phyloP scores from a whole-genome alignment of 1,140 invertebrate genomes.

The Drosophila pseudoananassae region DNA sequence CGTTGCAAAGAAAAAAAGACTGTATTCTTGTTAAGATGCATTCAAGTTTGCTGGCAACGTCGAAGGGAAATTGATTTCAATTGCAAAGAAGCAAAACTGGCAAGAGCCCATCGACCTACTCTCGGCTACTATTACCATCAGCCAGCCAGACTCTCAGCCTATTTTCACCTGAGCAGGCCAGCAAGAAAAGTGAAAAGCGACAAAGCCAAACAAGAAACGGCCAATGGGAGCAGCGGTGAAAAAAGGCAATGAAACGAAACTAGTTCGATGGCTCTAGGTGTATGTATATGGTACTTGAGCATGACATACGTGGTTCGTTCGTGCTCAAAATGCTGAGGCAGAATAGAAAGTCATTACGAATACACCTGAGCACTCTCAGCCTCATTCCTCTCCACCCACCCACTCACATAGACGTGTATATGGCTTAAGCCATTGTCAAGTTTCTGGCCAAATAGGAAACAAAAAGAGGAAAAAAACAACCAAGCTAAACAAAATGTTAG shows the following conservation, averaged over 20 bases:
- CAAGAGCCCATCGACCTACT: conserved; percentile 65
- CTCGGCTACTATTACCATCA: conserved; percentile 13
- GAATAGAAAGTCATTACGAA: conserved; percentile 55
- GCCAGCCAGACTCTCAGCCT: conserved; percentile 12
- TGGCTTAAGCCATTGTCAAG: conserved; percentile 61
- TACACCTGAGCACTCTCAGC: conserved; percentile 46
- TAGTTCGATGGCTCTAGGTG: conserved; percentile 60
- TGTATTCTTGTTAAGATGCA: conserved; percentile 29
- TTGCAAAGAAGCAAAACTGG: conserved; percentile 57
- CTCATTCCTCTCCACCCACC: neutral
- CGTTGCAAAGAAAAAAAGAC: neutral
- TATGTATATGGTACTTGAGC: conserved; percentile 53
- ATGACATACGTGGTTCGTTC: conserved; percentile 59
- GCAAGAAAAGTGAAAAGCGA: conserved; percentile 59
- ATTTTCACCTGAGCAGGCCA: conserved; percentile 22
- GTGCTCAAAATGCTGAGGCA: conserved; percentile 56
- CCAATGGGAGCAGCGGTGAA: conserved; percentile 5
- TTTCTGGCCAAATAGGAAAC: conserved; percentile 33
- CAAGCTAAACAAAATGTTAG: conserved; percentile 27
- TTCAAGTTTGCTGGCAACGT: conserved; percentile 30
- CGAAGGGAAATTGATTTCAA: conserved; percentile 49
- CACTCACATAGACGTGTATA: conserved; percentile 12
- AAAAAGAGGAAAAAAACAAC: conserved; percentile 3
- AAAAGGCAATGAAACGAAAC: conserved; percentile 43
- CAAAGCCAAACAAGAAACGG: conserved; percentile 11